These are phyloP conservation scores for Mus pahari DNA, from an alignment of 2,113 vertebrate species.

Conservation along the genomic window DNA sequence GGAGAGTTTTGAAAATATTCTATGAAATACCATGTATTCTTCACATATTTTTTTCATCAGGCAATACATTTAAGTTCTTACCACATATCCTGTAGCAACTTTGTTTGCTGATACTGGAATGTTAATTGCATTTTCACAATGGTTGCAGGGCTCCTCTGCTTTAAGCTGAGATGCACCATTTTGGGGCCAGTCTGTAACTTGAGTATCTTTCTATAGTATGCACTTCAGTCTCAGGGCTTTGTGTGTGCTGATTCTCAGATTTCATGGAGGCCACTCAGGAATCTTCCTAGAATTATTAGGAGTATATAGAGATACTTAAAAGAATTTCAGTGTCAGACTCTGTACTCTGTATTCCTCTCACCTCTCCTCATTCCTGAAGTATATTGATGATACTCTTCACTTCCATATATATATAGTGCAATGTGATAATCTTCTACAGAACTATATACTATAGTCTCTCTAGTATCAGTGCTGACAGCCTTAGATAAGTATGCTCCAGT, in stretches of 20 bases:
- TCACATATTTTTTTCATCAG: neutral
- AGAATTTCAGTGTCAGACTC: neutral
- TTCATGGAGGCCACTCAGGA: neutral
- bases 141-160: neutral
- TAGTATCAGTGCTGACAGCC: no score
- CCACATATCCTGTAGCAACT: neutral
- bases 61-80: neutral
- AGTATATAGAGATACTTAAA: neutral
- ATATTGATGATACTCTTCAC: rapidly evolving
- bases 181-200: neutral
- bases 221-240: neutral
- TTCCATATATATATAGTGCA: neutral
- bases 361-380: neutral
- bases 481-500: no score
- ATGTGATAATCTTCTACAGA: rapidly evolving
- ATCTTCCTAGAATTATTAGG: neutral
- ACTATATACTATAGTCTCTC: neutral
- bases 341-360: no score
- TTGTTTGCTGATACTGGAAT: neutral
- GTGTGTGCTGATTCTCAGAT: neutral
- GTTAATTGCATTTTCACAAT: neutral
- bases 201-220: neutral
- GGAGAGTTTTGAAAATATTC: neutral
- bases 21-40: neutral
- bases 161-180: no score